These are phyloP conservation scores for Idaea dimidiata DNA, from an alignment of 2,888 invertebrate genomes.

Conservation along the genomic window DNA sequence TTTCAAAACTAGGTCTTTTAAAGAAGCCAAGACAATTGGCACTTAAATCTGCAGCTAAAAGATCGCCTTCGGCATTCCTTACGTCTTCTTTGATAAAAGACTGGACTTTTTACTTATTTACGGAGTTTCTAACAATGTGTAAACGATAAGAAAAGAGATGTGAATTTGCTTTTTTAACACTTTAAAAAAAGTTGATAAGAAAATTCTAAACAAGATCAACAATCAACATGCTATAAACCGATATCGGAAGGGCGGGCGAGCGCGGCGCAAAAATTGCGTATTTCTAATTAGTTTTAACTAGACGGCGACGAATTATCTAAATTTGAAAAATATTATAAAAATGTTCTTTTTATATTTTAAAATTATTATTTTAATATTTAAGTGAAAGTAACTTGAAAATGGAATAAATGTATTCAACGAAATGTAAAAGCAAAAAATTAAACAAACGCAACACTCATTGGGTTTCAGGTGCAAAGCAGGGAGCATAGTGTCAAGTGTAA, in stretches of 20 bases:
- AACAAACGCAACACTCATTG: slow-evolving; percentile 34
- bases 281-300: not conserved
- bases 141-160: not conserved
- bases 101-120: not conserved
- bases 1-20: not conserved
- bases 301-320: not conserved
- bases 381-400: no score
- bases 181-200: not conserved
- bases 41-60: not conserved
- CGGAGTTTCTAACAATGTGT: not conserved
- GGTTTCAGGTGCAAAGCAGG: slow-evolving; percentile 59
- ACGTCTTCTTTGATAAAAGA: not conserved
- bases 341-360: not conserved
- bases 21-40: slow-evolving; percentile 4
- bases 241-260: not conserved
- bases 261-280: not conserved
- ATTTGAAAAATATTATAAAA: not conserved
- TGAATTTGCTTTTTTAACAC: not conserved
- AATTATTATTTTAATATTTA: no score
- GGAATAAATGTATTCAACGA: slow-evolving; percentile 38
- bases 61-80: not conserved
- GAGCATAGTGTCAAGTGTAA: slow-evolving; percentile 80
- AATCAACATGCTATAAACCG: not conserved
- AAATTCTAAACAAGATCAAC: not conserved
- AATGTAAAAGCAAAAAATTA: slow-evolving; percentile 39